Base-by-base conservation (phyloP, 2,113 vertebrate genomes). In the Rafetus swinhoei region DNA sequence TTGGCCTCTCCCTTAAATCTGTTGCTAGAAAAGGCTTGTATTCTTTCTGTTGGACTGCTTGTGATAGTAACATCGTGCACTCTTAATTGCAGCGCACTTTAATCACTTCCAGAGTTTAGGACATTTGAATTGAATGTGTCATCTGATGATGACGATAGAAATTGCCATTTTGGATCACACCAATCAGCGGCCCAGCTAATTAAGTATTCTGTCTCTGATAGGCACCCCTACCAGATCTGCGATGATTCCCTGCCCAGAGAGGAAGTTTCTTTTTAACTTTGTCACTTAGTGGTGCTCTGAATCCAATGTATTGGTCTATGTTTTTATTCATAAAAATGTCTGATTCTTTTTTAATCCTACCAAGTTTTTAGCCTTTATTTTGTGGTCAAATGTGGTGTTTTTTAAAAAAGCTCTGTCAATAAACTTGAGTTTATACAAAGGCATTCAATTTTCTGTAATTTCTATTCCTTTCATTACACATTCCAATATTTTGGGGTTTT, bases 131-230 rank as follows among this genome's bases (percentile, higher is more conserved):
- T 65, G 85, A 35, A 1, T 52, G 2, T 60, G 2, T 60, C 7
- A 19, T 32, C 89, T 54, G 29, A 11, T 22, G 50, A 24, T 3
- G 22, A 76, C 14, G 22, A 14, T 62, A 35, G 53, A 9, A 72
- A 39, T 45, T 60, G 57, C 18, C 60, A 45, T 69, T 81, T 52
- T 81, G 27, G 19, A 19, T 59, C 69, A 85, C 52, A 76, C 4
- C 2, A 2, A 1, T 24, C 45, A 45, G 45, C 45, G 2, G 2
- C 84, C 6, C 59, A 0, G 76, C 90, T 91, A 27, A 10, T 45
- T 93, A 1, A 74, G 11, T 76, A 1, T 81, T 29, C 27, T 60
- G 25, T 81, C 1, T 83, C 81, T 87, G 39, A 35, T 85, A 72
- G 12, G 7, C 19, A 27, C 87, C 65, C 84, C 27, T 59, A 18